Evolutionary conservation across 1,140 invertebrate species (phyloP).

Genomic region (Laodelphax striatellus): DNA sequence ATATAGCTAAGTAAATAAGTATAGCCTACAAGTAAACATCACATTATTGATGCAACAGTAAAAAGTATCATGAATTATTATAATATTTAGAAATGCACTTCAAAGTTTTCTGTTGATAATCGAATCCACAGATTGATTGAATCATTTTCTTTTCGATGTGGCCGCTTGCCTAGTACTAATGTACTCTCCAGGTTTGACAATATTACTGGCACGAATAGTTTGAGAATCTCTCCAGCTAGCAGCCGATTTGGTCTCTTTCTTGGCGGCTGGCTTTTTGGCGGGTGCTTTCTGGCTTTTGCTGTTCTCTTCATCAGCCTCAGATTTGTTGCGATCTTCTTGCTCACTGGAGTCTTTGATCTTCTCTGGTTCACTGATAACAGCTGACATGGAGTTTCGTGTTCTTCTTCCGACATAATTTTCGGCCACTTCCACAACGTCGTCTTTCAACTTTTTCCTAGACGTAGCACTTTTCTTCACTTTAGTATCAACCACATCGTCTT

Average conservation of each 20-base stretch:
- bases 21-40: too few species aligned
- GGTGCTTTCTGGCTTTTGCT: neutral
- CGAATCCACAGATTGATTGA: too few species aligned
- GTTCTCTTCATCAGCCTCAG: too few species aligned
- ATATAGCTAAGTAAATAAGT: too few species aligned
- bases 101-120: too few species aligned
- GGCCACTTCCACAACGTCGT: neutral
- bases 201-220: slow-evolving; percentile 7
- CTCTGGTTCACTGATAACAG: slow-evolving; percentile 2
- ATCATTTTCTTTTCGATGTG: too few species aligned
- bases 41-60: too few species aligned
- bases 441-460: slow-evolving; percentile 2
- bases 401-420: neutral
- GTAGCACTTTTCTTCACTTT: neutral
- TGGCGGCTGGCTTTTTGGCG: slow-evolving; percentile 4
- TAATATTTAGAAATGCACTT: too few species aligned
- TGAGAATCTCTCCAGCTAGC: slow-evolving; percentile 15
- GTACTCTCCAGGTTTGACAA: slow-evolving; percentile 11
- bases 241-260: neutral
- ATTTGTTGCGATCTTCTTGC: too few species aligned
- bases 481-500: neutral
- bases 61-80: too few species aligned
- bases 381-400: slow-evolving; percentile 13
- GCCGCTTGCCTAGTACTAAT: neutral
- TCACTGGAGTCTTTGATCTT: neutral